Conservation (phyloP, 1,140 invertebrate species). For the Ridgeia piscesae region DNA sequence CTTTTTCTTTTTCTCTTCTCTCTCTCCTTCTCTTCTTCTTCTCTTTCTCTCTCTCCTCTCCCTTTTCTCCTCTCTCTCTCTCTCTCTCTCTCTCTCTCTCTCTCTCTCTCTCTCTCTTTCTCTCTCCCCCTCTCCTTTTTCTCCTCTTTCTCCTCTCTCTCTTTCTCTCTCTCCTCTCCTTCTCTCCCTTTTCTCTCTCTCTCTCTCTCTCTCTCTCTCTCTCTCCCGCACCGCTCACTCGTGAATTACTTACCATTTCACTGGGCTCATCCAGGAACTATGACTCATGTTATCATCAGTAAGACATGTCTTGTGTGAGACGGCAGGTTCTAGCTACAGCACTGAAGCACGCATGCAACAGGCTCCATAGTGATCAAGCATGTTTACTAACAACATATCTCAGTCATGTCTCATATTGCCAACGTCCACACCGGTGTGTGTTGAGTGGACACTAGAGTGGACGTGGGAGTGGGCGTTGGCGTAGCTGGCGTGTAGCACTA, state of each 20-base stretch:
- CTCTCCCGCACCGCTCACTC: too few relatives aligned
- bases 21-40: too few relatives aligned
- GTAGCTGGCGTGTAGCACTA: background rate
- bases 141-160: too few relatives aligned
- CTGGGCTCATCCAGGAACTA: background rate
- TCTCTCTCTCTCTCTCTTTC: too few relatives aligned
- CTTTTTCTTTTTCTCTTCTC: too few relatives aligned
- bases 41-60: too few relatives aligned
- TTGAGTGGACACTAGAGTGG: background rate
- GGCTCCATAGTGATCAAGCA: background rate
- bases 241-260: background rate
- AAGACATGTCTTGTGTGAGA: background rate
- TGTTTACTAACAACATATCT: background rate
- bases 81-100: too few relatives aligned
- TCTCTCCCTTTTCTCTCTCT: too few relatives aligned
- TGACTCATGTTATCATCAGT: background rate
- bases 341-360: background rate
- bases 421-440: background rate
- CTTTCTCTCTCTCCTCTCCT: too few relatives aligned
- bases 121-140: too few relatives aligned
- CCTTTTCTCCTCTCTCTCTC: too few relatives aligned
- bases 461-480: background rate
- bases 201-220: too few relatives aligned
- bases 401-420: background rate
- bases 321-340: background rate